Conservation (phyloP, 2,113 vertebrate species). For the Sapajus apella region DNA sequence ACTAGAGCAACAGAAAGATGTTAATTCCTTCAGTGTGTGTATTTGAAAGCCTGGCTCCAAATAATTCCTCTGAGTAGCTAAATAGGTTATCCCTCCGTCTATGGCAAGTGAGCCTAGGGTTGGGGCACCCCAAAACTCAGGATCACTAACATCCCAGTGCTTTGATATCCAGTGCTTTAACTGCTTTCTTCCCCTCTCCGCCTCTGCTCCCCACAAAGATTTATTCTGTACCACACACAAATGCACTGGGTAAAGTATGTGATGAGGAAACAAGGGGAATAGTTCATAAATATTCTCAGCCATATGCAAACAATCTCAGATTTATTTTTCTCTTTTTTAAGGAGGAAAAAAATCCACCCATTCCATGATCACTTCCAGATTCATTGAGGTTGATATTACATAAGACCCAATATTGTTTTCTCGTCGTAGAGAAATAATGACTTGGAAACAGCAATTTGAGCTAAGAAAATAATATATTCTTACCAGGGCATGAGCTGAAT, state of each 20-base stretch:
- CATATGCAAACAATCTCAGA: slow-evolving; percentile 86
- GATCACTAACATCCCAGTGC: slow-evolving; percentile 47
- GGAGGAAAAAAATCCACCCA: slow-evolving; percentile 81
- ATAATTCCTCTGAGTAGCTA: not conserved
- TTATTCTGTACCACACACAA: slow-evolving; percentile 85
- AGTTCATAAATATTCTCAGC: slow-evolving; percentile 87
- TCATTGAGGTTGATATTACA: slow-evolving; percentile 84
- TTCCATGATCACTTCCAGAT: slow-evolving; percentile 89
- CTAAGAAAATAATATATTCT: slow-evolving; percentile 83
- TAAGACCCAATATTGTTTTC: slow-evolving; percentile 85
- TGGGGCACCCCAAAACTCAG: slow-evolving; percentile 28
- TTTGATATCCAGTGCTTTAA: slow-evolving; percentile 76
- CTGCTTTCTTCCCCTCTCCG: slow-evolving; percentile 62
- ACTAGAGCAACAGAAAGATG: not conserved
- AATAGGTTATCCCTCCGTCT: slow-evolving; percentile 52
- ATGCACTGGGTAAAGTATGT: slow-evolving; percentile 83
- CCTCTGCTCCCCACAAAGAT: slow-evolving; percentile 78
- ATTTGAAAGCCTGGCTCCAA: slow-evolving; percentile 54
- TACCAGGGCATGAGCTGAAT: slow-evolving; percentile 73
- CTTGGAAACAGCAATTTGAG: slow-evolving; percentile 83
- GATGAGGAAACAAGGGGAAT: slow-evolving; percentile 85
- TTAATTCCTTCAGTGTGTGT: slow-evolving; percentile 44
- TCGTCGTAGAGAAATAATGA: slow-evolving; percentile 80
- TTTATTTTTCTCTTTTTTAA: slow-evolving; percentile 84
- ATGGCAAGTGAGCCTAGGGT: slow-evolving; percentile 50